Evolutionary conservation across 2,888 invertebrate genomes (phyloP).

Genomic region (Anticlea derivata): DNA sequence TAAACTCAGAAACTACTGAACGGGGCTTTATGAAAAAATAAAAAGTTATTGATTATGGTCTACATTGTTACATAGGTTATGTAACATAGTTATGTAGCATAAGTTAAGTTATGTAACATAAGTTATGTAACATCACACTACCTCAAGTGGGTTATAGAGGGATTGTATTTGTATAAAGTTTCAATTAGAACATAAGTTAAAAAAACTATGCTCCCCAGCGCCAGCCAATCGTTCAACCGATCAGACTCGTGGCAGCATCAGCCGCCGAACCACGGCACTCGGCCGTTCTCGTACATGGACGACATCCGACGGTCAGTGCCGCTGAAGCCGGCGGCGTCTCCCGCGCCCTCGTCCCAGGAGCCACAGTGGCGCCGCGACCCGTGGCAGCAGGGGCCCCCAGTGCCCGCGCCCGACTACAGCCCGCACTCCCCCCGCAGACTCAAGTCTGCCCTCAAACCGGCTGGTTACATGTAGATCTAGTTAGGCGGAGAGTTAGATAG

Average conservation of each 20-base stretch:
- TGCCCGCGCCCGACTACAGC: conserved; percentile 70
- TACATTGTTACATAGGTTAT: too few species aligned
- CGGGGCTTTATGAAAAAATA: too few species aligned
- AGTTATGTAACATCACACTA: too few species aligned
- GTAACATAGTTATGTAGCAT: too few species aligned
- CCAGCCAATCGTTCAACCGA: conserved; percentile 49
- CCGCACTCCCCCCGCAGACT: conserved; percentile 57
- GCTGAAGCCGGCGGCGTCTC: conserved; percentile 38
- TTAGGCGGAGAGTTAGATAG: too few species aligned
- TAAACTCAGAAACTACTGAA: too few species aligned
- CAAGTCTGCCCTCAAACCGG: conserved; percentile 67
- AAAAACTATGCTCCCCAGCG: conserved; percentile 1
- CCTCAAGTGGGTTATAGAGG: too few species aligned
- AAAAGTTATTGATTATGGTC: too few species aligned
- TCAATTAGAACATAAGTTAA: not conserved
- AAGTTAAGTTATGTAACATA: too few species aligned
- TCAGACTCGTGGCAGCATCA: conserved; percentile 63
- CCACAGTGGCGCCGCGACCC: conserved; percentile 35
- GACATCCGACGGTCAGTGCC: conserved; percentile 50
- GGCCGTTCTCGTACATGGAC: conserved; percentile 67
- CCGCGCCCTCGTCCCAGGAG: conserved; percentile 29
- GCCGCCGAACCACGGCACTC: conserved; percentile 31
- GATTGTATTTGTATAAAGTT: too few species aligned
- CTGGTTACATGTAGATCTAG: conserved; percentile 46
- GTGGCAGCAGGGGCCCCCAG: conserved; percentile 52